Conservation (phyloP, 2,113 vertebrate genomes). For the Morone saxatilis region DNA sequence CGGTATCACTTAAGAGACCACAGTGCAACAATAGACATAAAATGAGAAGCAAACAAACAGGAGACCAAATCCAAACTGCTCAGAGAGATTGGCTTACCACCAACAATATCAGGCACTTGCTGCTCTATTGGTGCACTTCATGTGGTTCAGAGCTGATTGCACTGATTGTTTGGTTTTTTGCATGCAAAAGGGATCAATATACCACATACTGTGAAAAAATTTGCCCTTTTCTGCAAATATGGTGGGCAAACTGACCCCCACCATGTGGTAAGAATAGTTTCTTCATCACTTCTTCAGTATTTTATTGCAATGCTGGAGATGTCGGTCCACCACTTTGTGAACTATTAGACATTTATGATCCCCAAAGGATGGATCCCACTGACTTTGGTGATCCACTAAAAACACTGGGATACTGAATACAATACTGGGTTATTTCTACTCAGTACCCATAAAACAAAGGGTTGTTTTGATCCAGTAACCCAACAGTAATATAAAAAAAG, state of each 20-base stretch:
- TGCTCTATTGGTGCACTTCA: not conserved
- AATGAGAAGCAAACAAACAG: conserved; percentile 15
- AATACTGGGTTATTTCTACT: not conserved
- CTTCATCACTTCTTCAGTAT: not conserved
- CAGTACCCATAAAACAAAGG: no score
- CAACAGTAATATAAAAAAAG: not conserved
- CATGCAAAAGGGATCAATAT: not conserved
- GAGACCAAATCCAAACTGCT: not conserved
- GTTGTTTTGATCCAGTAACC: not conserved
- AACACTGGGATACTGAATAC: no score
- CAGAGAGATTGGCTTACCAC: not conserved
- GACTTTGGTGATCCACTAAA: no score
- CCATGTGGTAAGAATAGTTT: not conserved
- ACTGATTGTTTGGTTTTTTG: not conserved
- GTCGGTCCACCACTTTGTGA: not conserved
- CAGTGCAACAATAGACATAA: not conserved
- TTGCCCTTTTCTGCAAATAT: not conserved
- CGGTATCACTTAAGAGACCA: not conserved
- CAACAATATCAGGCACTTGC: not conserved
- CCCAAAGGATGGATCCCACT: not conserved
- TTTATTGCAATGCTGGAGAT: not conserved
- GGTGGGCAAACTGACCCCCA: no score
- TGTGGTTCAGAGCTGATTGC: not conserved
- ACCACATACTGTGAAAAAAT: not conserved
- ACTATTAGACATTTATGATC: not conserved